Conservation (phyloP, 2,888 invertebrate species). For the Bellardia bayeri region DNA sequence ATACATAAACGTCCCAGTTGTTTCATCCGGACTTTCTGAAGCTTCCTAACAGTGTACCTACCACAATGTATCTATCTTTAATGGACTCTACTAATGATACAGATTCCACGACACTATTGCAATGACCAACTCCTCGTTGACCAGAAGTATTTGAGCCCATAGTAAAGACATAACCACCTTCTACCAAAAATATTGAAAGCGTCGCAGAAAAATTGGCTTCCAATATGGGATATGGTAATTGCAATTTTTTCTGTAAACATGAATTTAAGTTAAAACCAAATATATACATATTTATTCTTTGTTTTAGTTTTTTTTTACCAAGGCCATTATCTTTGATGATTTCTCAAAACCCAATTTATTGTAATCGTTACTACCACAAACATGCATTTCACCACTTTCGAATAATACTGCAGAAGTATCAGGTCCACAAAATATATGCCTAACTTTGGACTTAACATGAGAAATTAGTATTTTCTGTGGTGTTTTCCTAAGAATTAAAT, state of each 20-base stretch:
- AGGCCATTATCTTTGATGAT: slow-evolving; percentile 80
- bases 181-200: slow-evolving; percentile 87
- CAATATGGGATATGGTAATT: slow-evolving; percentile 86
- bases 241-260: slow-evolving; percentile 83
- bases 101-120: slow-evolving; percentile 76
- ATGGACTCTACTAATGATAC: slow-evolving; percentile 81
- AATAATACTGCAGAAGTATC: slow-evolving; percentile 87
- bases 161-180: slow-evolving; percentile 87
- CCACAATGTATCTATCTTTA: slow-evolving; percentile 81
- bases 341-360: slow-evolving; percentile 87
- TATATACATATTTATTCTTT: neutral
- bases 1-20: too few species aligned
- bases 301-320: slow-evolving; percentile 77
- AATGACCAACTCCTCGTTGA: slow-evolving; percentile 86
- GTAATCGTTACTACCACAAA: slow-evolving; percentile 87
- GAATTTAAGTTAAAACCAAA: neutral
- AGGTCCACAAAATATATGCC: slow-evolving; percentile 86
- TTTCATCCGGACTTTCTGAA: neutral
- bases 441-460: slow-evolving; percentile 85
- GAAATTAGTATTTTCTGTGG: slow-evolving; percentile 81
- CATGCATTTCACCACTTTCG: slow-evolving; percentile 86
- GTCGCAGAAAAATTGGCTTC: slow-evolving; percentile 86
- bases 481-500: slow-evolving; percentile 76
- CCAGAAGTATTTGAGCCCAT: slow-evolving; percentile 88
- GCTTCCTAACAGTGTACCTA: slow-evolving; percentile 74